Evolutionary conservation across 1,140 invertebrate species (phyloP).

Genomic region (Aphaenogaster ashmeadi): DNA sequence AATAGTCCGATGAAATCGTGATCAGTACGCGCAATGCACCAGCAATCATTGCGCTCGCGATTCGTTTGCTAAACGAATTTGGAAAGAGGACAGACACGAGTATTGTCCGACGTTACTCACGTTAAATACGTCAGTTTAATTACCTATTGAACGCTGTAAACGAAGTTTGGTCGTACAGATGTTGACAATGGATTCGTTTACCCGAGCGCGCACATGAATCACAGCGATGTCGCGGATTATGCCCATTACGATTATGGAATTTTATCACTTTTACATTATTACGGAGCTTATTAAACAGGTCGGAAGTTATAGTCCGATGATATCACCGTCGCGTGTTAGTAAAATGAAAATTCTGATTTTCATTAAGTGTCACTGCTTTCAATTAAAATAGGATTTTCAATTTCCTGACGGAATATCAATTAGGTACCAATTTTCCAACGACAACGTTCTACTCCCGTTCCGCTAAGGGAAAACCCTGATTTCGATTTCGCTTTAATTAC

Average conservation of each 20-base stretch:
- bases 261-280: constrained; percentile 52
- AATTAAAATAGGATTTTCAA: constrained; percentile 58
- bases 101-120: constrained; percentile 64
- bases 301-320: neutral
- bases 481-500: constrained; percentile 70
- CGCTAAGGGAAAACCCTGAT: constrained; percentile 25
- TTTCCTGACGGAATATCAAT: constrained; percentile 68
- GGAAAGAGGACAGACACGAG: constrained; percentile 27
- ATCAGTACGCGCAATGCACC: constrained; percentile 51
- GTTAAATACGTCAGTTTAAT: constrained; percentile 76
- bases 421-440: constrained; percentile 57
- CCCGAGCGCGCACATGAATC: constrained; percentile 65
- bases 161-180: constrained; percentile 59
- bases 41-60: constrained; percentile 69
- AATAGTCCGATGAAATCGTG: constrained; percentile 68
- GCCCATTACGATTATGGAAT: constrained; percentile 3
- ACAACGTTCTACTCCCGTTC: constrained; percentile 16
- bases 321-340: neutral
- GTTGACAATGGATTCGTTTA: constrained; percentile 68
- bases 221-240: constrained; percentile 20
- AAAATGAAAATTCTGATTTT: constrained; percentile 56
- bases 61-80: constrained; percentile 75
- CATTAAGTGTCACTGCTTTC: constrained; percentile 49
- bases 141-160: constrained; percentile 73
- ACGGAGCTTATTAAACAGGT: neutral